Evolutionary conservation across 2,888 invertebrate genomes (phyloP).

Genomic region (Lithophane semibrunnea): DNA sequence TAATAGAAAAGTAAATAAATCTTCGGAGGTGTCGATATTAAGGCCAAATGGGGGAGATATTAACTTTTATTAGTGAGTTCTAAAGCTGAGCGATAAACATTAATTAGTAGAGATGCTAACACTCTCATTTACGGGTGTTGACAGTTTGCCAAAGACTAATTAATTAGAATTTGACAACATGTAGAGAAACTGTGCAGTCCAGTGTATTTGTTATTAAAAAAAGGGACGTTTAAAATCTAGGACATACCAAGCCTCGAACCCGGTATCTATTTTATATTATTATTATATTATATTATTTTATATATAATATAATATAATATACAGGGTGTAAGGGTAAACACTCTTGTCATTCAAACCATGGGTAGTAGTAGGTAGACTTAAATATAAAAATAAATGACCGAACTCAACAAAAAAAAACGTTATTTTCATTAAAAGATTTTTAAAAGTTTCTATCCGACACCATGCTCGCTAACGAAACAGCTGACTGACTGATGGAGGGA

Average conservation of each 20-base stretch:
- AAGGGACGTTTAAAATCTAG: not conserved
- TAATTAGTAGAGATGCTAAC: conserved; percentile 75
- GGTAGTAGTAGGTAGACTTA: too few relatives aligned
- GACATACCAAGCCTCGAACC: not conserved
- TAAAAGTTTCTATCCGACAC: too few relatives aligned
- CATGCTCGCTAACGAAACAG: too few relatives aligned
- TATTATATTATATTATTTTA: too few relatives aligned
- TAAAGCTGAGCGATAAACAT: conserved; percentile 76
- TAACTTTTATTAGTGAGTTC: conserved; percentile 76
- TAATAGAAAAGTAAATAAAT: conserved; percentile 77
- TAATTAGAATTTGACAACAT: conserved; percentile 45
- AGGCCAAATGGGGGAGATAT: conserved; percentile 78
- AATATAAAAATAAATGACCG: too few relatives aligned
- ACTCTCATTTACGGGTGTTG: conserved; percentile 63
- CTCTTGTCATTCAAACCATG: too few relatives aligned
- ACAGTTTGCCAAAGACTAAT: conserved; percentile 68
- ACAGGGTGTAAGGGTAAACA: too few relatives aligned
- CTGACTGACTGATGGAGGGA: too few relatives aligned
- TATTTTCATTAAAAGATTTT: too few relatives aligned
- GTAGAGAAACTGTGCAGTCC: not conserved
- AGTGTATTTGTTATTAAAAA: not conserved
- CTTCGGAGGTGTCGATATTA: conserved; percentile 76
- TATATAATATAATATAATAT: too few relatives aligned
- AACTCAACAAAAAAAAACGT: too few relatives aligned
- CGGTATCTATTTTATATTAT: too few relatives aligned